Evolutionary conservation across 2,888 invertebrate genomes (phyloP).

Genomic region (Imbricaverruca yamaguchii): DNA sequence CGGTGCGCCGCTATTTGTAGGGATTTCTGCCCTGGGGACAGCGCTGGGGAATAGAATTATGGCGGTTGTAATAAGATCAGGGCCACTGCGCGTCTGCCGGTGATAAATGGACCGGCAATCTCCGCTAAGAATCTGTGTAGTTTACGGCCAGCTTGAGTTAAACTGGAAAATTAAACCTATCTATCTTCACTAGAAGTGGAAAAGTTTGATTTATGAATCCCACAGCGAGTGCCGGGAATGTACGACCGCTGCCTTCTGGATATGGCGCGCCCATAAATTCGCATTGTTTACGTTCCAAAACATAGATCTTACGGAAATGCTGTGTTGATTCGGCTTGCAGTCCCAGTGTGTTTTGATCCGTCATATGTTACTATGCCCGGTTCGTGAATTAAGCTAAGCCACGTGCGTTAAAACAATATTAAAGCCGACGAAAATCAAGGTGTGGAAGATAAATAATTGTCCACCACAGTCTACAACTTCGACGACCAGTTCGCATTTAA

Average conservation of each 20-base stretch:
- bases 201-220: slow-evolving; percentile 13
- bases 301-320: too few relatives aligned
- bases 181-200: slow-evolving; percentile 22
- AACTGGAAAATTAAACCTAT: slow-evolving; percentile 21
- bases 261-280: too few relatives aligned
- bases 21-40: not conserved
- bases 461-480: too few relatives aligned
- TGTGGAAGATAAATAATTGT: too few relatives aligned
- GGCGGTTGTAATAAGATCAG: slow-evolving; percentile 18
- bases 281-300: too few relatives aligned
- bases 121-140: slow-evolving; percentile 18
- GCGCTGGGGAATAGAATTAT: not conserved
- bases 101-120: not conserved
- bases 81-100: not conserved
- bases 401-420: too few relatives aligned
- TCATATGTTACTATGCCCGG: too few relatives aligned
- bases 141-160: slow-evolving; percentile 21
- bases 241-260: not conserved
- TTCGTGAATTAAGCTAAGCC: too few relatives aligned
- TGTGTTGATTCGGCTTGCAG: too few relatives aligned
- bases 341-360: too few relatives aligned
- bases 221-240: not conserved
- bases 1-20: not conserved
- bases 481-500: too few relatives aligned
- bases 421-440: too few relatives aligned